A percentile compares a stretch with the other conserved stretches of the same genome.
Conservation (phyloP, 2,113 vertebrate species). For the Seriola quinqueradiata region DNA sequence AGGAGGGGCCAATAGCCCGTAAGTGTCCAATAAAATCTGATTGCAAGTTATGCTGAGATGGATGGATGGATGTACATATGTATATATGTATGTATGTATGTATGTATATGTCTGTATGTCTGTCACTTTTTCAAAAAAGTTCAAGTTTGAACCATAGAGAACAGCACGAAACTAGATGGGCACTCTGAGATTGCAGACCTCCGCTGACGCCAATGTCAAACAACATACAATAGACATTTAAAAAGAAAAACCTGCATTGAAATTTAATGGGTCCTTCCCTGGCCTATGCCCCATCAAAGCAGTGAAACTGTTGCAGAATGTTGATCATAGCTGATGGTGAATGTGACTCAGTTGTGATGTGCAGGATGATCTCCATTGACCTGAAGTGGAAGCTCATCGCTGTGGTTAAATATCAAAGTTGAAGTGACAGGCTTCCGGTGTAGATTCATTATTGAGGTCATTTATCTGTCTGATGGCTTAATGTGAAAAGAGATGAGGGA, state of each 20-base stretch:
- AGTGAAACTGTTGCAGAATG: neutral
- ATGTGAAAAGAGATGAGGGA: conserved; percentile 17
- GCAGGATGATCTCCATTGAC: conserved; percentile 48
- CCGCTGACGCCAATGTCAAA: too few species aligned
- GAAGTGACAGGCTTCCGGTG: conserved; percentile 43
- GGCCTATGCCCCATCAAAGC: too few species aligned
- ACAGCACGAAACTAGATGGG: neutral
- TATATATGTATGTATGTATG: neutral
- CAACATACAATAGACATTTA: too few species aligned
- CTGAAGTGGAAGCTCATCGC: conserved; percentile 43
- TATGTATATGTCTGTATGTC: neutral
- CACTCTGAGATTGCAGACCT: too few species aligned
- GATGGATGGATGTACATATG: neutral
- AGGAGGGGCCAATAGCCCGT: conserved; percentile 89
- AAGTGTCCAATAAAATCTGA: conserved; percentile 78
- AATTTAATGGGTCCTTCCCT: too few species aligned
- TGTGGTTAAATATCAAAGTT: conserved; percentile 41
- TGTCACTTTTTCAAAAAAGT: neutral
- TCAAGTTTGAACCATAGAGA: neutral
- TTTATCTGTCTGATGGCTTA: conserved; percentile 56
- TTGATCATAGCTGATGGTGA: conserved; percentile 3
- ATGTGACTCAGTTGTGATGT: conserved; percentile 7
- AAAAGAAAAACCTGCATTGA: too few species aligned
- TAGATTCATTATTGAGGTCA: conserved; percentile 46
- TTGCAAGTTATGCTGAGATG: neutral